These are phyloP conservation scores for Caenorhabditis sulstoni DNA, from an alignment of 2,888 invertebrate species.

Conservation along the genomic window DNA sequence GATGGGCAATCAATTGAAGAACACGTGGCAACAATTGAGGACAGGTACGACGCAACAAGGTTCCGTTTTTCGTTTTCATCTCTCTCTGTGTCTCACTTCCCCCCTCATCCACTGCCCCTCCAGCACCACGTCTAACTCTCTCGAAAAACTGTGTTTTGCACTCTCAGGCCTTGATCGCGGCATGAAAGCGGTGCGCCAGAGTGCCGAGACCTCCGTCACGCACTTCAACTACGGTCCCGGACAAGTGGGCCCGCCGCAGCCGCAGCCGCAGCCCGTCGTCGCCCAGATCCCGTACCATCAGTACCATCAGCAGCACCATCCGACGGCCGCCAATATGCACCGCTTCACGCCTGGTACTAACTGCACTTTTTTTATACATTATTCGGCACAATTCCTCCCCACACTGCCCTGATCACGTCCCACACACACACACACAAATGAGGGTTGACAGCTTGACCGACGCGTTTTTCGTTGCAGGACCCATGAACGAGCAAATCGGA, in stretches of 20 bases:
- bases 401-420: too few relatives aligned
- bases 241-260: neutral
- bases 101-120: conserved; percentile 8
- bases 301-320: conserved; percentile 46
- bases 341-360: conserved; percentile 33
- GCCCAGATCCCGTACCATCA: conserved; percentile 56
- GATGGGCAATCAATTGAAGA: conserved; percentile 74
- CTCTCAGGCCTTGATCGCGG: conserved; percentile 70
- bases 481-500: conserved; percentile 73
- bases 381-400: too few relatives aligned
- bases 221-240: conserved; percentile 60
- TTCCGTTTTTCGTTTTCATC: conserved; percentile 44
- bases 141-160: conserved; percentile 23
- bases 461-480: conserved; percentile 60
- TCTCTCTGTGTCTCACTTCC: too few relatives aligned
- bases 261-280: conserved; percentile 24
- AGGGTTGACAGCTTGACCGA: too few relatives aligned
- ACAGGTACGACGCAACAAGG: conserved; percentile 69
- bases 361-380: too few relatives aligned
- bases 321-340: conserved; percentile 22
- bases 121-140: conserved; percentile 11
- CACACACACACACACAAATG: too few relatives aligned
- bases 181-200: conserved; percentile 67
- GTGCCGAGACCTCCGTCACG: conserved; percentile 67
- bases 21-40: conserved; percentile 75